Percentiles rank a stretch among this genome's conserved stretches.
Conservation (phyloP, 1,140 invertebrate genomes). For the Bathynomus jamesi region DNA sequence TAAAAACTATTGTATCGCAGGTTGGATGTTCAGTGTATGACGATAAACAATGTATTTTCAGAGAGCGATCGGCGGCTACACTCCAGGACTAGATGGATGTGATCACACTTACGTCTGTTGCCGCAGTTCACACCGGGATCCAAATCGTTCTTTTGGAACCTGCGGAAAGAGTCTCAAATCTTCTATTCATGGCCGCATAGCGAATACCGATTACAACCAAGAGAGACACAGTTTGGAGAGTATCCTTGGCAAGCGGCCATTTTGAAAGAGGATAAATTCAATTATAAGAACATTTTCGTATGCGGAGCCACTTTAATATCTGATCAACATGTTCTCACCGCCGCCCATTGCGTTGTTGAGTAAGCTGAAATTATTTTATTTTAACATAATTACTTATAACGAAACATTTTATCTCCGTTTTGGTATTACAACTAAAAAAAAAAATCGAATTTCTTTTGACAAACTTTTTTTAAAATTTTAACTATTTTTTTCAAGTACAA, state of each 20-base stretch:
- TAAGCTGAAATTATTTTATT: constrained; percentile 44
- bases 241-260: constrained; percentile 89
- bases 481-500: too few relatives aligned
- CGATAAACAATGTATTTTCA: too few relatives aligned
- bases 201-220: constrained; percentile 36
- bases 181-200: constrained; percentile 19
- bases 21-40: too few relatives aligned
- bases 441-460: too few relatives aligned
- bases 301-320: constrained; percentile 83
- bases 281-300: constrained; percentile 78
- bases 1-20: too few relatives aligned
- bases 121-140: constrained; percentile 16
- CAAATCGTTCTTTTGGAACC: not conserved
- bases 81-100: constrained; percentile 17
- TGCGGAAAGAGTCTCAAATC: constrained; percentile 15
- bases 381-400: not conserved
- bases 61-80: constrained; percentile 18
- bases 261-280: constrained; percentile 81
- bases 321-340: constrained; percentile 69
- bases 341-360: constrained; percentile 84
- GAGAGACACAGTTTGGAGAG: constrained; percentile 51
- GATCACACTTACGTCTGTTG: constrained; percentile 27
- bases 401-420: too few relatives aligned
- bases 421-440: too few relatives aligned
- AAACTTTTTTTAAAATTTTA: too few relatives aligned